A percentile compares a stretch with the other conserved stretches of the same genome.
These are phyloP conservation scores for Hypotaenidia okinawae DNA, from an alignment of 2,797 vertebrate species.

Conservation along the genomic window DNA sequence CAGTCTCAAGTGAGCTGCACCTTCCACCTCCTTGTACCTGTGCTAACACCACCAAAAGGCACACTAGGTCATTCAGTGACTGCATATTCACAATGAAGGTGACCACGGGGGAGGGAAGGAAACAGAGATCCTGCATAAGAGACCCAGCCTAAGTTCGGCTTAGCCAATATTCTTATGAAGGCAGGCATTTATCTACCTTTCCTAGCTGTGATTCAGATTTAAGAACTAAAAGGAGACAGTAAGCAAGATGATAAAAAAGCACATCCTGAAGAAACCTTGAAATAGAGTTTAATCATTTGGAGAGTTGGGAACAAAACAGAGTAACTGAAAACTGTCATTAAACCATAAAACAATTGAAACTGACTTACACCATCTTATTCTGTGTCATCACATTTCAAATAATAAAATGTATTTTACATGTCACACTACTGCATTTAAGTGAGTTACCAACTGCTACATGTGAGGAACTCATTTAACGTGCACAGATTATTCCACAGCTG, in stretches of 20 bases:
- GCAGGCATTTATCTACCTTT: background rate
- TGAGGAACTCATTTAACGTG: background rate
- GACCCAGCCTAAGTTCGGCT: background rate
- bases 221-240: background rate
- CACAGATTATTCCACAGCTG: background rate
- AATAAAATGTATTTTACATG: conserved; percentile 9
- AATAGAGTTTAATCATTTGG: background rate
- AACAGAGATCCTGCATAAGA: background rate
- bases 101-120: background rate
- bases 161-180: background rate
- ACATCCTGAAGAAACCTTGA: background rate
- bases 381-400: background rate
- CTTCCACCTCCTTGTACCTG: background rate
- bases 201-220: background rate
- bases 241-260: background rate
- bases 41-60: background rate
- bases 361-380: background rate
- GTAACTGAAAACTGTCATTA: background rate
- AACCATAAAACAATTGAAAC: background rate
- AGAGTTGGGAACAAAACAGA: background rate
- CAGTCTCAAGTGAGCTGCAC: background rate
- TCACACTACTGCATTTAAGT: background rate
- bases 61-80: background rate
- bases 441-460: background rate
- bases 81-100: background rate